A percentile compares a stretch with the other conserved stretches of the same genome.
These are phyloP conservation scores for Alectura lathami DNA, from an alignment of 2,113 vertebrate species.

Conservation along the genomic window DNA sequence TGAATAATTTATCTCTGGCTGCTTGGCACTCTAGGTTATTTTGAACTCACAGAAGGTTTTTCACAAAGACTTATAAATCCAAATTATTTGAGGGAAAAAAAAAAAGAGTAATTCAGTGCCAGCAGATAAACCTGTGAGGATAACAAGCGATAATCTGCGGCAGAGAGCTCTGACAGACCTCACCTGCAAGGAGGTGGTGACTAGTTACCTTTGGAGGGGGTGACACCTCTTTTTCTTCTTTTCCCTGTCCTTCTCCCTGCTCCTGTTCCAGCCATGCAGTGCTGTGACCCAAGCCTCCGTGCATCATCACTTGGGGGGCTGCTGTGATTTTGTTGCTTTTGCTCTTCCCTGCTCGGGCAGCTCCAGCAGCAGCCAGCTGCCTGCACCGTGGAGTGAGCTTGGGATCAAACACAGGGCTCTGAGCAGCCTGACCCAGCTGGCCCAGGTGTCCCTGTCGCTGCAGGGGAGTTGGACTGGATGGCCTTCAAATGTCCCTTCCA, in stretches of 20 bases:
- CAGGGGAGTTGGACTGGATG: too few relatives aligned
- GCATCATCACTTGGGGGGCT: rapidly evolving
- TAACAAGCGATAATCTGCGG: not conserved
- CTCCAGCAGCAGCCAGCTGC: too few relatives aligned
- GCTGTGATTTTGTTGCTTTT: not conserved
- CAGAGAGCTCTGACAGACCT: rapidly evolving
- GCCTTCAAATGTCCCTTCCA: too few relatives aligned
- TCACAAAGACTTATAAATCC: not conserved
- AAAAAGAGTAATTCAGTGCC: not conserved
- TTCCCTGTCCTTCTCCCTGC: not conserved
- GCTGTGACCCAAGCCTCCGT: rapidly evolving
- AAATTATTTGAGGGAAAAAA: not conserved
- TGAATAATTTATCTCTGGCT: slow-evolving; percentile 39
- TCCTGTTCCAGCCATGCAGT: not conserved
- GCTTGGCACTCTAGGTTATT: not conserved
- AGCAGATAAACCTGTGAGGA: not conserved
- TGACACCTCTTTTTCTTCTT: not conserved
- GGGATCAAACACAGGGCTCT: not conserved
- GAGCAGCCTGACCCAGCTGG: too few relatives aligned
- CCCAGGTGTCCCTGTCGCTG: too few relatives aligned
- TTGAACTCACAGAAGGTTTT: not conserved
- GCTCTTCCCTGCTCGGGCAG: not conserved
- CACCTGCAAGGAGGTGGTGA: not conserved
- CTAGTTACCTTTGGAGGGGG: not conserved
- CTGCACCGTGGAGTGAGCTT: not conserved